phyloP scores from a whole-genome alignment of 2,797 vertebrate genomes.

The Pantherophis alleghaniensis region DNA sequence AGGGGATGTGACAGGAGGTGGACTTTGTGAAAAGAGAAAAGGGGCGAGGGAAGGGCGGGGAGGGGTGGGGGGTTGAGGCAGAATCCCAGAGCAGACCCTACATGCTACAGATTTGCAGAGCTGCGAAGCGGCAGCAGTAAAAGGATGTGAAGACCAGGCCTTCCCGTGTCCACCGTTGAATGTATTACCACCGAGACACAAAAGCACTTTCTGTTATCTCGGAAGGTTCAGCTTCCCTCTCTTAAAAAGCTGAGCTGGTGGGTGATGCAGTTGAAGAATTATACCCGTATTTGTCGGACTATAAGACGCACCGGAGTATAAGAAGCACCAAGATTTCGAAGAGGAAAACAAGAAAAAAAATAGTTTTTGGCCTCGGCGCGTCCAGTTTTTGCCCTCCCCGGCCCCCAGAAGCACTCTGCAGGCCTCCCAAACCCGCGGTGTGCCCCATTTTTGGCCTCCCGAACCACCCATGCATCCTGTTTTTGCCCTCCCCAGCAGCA shows the following conservation, averaged over 20 bases:
- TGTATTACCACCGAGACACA: not conserved
- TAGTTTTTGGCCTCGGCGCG: too few species aligned
- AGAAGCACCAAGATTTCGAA: too few species aligned
- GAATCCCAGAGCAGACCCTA: conserved; percentile 10
- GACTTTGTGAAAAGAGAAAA: not conserved
- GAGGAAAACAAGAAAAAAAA: too few species aligned
- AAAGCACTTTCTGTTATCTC: not conserved
- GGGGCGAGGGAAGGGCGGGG: not conserved
- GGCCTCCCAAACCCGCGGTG: too few species aligned
- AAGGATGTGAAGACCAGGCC: not conserved
- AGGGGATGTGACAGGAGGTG: not conserved
- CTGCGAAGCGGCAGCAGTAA: conserved; percentile 29
- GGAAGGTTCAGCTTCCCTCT: accelerated
- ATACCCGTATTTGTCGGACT: too few species aligned
- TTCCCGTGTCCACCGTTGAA: not conserved
- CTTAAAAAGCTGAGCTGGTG: not conserved
- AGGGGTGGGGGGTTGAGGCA: conserved; percentile 20
- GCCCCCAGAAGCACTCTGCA: too few species aligned
- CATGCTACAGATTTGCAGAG: conserved; percentile 34
- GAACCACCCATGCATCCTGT: too few species aligned
- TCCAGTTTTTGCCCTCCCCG: too few species aligned
- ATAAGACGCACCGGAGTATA: too few species aligned
- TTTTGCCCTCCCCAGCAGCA: too few species aligned
- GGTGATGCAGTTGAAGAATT: not conserved
- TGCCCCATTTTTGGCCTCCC: too few species aligned